Percentiles rank a stretch among this genome's conserved stretches.
phyloP scores from a whole-genome alignment of 1,140 invertebrate genomes.

The Drosophila sulfurigaster region DNA sequence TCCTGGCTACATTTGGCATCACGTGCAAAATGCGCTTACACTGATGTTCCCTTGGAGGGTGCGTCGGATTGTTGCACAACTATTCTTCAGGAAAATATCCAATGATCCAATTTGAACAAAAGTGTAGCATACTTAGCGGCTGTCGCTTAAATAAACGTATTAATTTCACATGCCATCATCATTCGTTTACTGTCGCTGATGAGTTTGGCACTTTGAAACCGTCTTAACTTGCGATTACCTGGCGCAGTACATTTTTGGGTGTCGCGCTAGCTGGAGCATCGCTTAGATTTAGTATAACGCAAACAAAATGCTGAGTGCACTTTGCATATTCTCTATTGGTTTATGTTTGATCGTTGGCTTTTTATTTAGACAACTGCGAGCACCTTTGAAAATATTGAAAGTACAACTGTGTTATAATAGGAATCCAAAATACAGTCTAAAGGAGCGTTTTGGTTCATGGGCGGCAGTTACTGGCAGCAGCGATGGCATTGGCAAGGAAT shows the following conservation, averaged over 20 bases:
- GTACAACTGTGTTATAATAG: background rate
- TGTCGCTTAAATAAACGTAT: background rate
- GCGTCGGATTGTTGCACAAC: conserved; percentile 13
- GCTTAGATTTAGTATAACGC: no score
- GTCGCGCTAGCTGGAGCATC: no score
- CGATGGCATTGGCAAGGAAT: conserved; percentile 97
- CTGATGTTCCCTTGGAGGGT: conserved; percentile 45
- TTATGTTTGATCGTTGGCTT: conserved; percentile 55
- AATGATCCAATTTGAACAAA: conserved; percentile 27
- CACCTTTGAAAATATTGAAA: conserved; percentile 45
- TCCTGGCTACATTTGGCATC: conserved; percentile 95
- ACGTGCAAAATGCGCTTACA: conserved; percentile 85
- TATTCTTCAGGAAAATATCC: conserved; percentile 25
- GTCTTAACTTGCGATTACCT: no score
- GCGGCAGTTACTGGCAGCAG: conserved; percentile 94
- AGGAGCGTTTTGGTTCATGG: conserved; percentile 63
- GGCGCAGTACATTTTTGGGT: no score
- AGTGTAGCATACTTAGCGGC: conserved; percentile 17
- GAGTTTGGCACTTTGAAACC: no score
- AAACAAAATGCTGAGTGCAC: conserved; percentile 21
- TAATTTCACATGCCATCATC: no score
- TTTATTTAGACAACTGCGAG: conserved; percentile 68
- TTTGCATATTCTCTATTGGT: conserved; percentile 63
- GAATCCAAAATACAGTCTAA: conserved; percentile 31
- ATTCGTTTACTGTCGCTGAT: no score